Evolutionary conservation across 92 coral and sea anemone species (phyloP), one percentile per base, ranked within the genome.

Genomic region (Porites lobata): DNA sequence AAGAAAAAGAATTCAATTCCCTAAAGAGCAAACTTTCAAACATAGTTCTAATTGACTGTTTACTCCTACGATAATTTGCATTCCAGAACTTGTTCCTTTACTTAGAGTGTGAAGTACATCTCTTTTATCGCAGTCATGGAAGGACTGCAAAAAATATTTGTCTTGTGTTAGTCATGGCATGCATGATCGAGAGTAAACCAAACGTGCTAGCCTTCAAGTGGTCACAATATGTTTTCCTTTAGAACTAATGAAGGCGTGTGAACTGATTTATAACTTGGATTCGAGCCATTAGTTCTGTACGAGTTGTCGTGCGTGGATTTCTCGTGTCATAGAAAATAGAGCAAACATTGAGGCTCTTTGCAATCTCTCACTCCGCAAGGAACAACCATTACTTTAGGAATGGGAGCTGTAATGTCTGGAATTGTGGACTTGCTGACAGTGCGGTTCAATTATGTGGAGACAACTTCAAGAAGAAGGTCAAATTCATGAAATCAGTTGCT

Each of bases 21-120:
- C 72, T 8, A 18, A 67, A 67, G 43, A 24, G 17, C 20, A 10
- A 9, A 21, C 21, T 21, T 8, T 19, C 20, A 75, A 52, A 19
- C 64, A 26, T 22, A 7, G 17, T 20, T 62, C 14, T 75, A 75
- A 75, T 75, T 75, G 64, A 75, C 78, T 75, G 43, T 75, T 52
- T 20, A n/a, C 14, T 11, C 61, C 63, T 9, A 8, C 64, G 78
- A 26, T 75, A 52, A 75, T 75, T 56, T 52, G 59, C 43, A 53
- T 66, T 53, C 26, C 59, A 75, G 54, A 56, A 22, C 29, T 56
- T 19, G 7, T 21, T 75, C 22, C n/a, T 51, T 9, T 4, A 18
- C 22, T 54, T 3, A 9, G 12, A n/a, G 14, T 12, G 21, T 15
- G 66, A 62, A 18, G 6, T 15, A 1, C 19, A 18, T 8, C 66